Evolutionary conservation across 2,888 invertebrate species (phyloP).

Genomic region (Lissonota sp.): DNA sequence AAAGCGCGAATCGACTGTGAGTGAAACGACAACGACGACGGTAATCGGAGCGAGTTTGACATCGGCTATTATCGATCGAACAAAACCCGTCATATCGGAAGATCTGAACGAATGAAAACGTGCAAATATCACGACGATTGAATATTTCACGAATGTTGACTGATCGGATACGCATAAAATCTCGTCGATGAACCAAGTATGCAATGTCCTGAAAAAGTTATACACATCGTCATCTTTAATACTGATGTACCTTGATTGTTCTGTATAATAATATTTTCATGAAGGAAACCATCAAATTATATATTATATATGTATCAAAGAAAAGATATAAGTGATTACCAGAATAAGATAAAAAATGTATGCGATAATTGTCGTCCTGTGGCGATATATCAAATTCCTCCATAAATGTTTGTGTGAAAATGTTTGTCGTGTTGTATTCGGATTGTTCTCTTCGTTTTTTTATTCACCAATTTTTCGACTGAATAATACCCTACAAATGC

Average conservation of each 20-base stretch:
- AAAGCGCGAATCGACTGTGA: constrained; percentile 92
- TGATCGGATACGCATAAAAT: not conserved
- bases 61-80: constrained; percentile 78
- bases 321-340: constrained; percentile 23
- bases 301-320: constrained; percentile 18
- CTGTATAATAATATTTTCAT: constrained; percentile 48
- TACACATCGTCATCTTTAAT: constrained; percentile 32
- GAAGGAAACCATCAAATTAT: constrained; percentile 21
- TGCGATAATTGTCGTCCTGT: constrained; percentile 44
- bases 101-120: constrained; percentile 69
- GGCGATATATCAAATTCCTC: constrained; percentile 12
- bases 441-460: constrained; percentile 1
- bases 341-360: constrained; percentile 18
- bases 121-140: too few species aligned
- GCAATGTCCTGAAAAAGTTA: not conserved
- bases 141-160: not conserved
- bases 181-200: not conserved
- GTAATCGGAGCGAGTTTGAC: constrained; percentile 83
- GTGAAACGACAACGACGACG: constrained; percentile 91
- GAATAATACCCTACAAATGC: too few species aligned
- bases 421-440: not conserved
- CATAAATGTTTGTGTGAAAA: constrained; percentile 1
- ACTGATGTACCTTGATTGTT: constrained; percentile 52
- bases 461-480: not conserved
- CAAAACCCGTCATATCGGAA: constrained; percentile 77